Percentiles rank a stretch among this genome's conserved stretches.
These are phyloP conservation scores for Meloidogyne chitwoodi DNA, from an alignment of 1,140 invertebrate genomes.

Conservation along the genomic window DNA sequence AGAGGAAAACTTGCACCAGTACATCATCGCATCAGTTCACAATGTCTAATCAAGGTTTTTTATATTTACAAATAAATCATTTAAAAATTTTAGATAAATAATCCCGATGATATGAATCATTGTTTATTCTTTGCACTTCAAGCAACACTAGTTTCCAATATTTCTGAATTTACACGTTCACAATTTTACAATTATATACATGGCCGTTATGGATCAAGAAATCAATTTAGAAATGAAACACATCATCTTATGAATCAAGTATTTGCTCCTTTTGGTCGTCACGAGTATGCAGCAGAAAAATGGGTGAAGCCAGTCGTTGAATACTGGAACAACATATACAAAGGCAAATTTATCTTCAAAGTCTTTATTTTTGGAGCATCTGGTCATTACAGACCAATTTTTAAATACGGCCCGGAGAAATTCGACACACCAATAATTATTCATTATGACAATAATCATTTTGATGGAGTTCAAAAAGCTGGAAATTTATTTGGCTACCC, in stretches of 20 bases:
- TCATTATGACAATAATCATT: neutral
- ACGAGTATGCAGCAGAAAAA: neutral
- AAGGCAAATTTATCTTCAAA: neutral
- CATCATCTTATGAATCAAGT: neutral
- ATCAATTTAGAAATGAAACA: neutral
- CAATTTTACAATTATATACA: neutral
- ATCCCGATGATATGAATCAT: neutral
- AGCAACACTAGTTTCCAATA: neutral
- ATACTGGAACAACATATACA: neutral
- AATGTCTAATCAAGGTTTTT: neutral
- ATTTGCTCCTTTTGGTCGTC: neutral
- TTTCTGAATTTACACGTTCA: neutral
- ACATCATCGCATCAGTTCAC: neutral
- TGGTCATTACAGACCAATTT: neutral
- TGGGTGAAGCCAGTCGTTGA: neutral
- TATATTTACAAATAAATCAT: neutral
- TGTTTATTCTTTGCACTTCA: neutral
- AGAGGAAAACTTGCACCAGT: neutral
- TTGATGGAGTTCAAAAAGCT: neutral
- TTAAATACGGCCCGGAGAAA: neutral
- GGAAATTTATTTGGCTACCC: neutral
- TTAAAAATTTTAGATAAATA: neutral
- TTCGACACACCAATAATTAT: too few species aligned
- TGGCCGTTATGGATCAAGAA: neutral
- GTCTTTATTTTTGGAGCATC: neutral